phyloP scores from a whole-genome alignment of 2,113 vertebrate species.

The Anas platyrhynchos region DNA sequence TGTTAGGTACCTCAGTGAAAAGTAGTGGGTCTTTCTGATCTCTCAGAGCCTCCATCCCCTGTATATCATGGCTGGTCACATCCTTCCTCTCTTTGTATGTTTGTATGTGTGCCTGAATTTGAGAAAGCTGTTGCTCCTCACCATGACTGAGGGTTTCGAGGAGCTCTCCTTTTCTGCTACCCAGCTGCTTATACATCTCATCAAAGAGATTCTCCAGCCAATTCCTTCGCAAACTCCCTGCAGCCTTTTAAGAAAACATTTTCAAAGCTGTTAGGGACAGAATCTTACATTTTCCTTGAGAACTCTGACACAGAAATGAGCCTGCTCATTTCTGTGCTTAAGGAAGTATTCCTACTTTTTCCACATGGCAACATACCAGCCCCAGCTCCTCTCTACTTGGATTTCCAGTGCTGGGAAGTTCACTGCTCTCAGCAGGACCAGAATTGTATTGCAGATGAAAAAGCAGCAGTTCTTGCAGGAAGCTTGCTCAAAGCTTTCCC shows the following conservation, averaged over 20 bases:
- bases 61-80: neutral
- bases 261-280: neutral
- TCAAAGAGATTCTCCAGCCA: neutral
- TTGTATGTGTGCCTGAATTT: neutral
- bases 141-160: neutral
- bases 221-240: neutral
- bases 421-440: neutral
- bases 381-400: neutral
- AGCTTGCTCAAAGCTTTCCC: neutral
- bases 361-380: neutral
- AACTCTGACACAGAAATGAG: neutral
- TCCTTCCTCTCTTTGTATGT: neutral
- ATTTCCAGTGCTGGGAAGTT: neutral
- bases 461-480: neutral
- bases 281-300: neutral
- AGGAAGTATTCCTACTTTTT: neutral
- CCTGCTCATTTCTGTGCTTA: neutral
- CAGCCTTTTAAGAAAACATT: neutral
- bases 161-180: neutral
- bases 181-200: neutral
- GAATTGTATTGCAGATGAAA: neutral
- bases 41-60: neutral
- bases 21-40: neutral
- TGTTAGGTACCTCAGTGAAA: conserved; percentile 27
- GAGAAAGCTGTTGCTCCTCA: neutral